Base-by-base conservation (phyloP, 92 coral and sea anemone species). In the Phenganax stokvisi region DNA sequence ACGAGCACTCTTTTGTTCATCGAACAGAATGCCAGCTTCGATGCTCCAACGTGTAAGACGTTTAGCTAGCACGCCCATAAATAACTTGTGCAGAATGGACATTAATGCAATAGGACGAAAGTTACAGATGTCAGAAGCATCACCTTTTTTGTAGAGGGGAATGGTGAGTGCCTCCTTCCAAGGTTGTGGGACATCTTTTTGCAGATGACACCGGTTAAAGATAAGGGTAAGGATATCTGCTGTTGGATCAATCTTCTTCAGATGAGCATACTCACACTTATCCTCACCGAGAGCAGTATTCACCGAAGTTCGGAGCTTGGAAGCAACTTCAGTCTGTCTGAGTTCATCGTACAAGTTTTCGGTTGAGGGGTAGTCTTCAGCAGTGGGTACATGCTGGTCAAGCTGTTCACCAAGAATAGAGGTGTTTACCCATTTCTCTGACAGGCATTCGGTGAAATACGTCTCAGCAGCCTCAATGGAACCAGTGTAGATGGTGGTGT, bases 31-130 rank as follows among this genome's bases (percentile, higher is more conserved):
- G 57, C 71, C 85, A 16, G 71, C 51, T 12, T 56, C 65, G 44
- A 81, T 69, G 20, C 78, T 64, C 85, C 85, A 81, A 15, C 44
- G n/a, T 11, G 77, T 54, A 31, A 81, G 29, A n/a, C 85, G 65
- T 55, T 81, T 81, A 7, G 61, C 85, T 53, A 81, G 28, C 25
- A 81, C 68, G 51, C 85, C 76, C 85, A 81, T 81, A 8, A 81
- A 54, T 55, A 69, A 77, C 25, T 81, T 81, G 51, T 81, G 69
- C 25, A 69, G 27, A 60, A 69, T 69, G 10, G 77, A 69, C 85
- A 81, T 81, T 27, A 81, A 77, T 11, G 85, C 85, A 74, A 81
- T 81, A n/a, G 85, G 85, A 6, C 85, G 78, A 56, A 81, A 81
- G 53, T 81, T 81, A 47, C 64, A 29, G 7, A 68, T 54, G 16